Evolutionary conservation across 92 coral and sea anemone genomes (phyloP).

Genomic region (Paragorgia papillata): DNA sequence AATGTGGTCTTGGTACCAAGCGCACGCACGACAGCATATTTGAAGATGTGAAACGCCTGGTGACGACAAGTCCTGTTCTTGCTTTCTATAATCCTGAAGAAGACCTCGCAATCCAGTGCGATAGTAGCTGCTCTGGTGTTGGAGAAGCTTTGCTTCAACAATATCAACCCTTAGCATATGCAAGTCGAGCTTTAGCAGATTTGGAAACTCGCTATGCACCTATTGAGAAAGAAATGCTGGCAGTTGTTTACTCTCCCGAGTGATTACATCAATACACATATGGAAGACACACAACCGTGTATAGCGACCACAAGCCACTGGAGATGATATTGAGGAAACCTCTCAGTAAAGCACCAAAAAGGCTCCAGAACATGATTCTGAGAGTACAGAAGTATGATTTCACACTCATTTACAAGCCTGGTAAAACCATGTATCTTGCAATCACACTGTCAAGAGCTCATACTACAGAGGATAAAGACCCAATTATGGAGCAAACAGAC

Average conservation of each 20-base stretch:
- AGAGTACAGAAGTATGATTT: conserved; percentile 42
- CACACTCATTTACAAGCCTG: conserved; percentile 22
- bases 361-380: conserved; percentile 49
- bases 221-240: background rate
- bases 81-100: conserved; percentile 37
- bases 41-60: conserved; percentile 22
- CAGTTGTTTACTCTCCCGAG: conserved; percentile 30
- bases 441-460: conserved; percentile 47
- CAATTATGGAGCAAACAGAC: conserved; percentile 44
- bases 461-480: too few relatives aligned
- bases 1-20: conserved; percentile 42
- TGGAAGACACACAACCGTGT: conserved; percentile 37
- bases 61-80: conserved; percentile 33
- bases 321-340: conserved; percentile 46
- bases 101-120: conserved; percentile 35
- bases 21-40: conserved; percentile 19
- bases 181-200: background rate
- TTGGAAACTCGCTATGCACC: conserved; percentile 44
- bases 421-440: conserved; percentile 41
- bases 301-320: conserved; percentile 37
- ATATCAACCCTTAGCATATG: too few relatives aligned
- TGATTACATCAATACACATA: conserved; percentile 22
- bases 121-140: conserved; percentile 38
- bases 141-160: conserved; percentile 42
- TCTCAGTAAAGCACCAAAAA: conserved; percentile 17